A percentile compares a stretch with the other conserved stretches of the same genome.
These are phyloP conservation scores for Solen grandis DNA, from an alignment of 1,140 invertebrate genomes.

Conservation along the genomic window DNA sequence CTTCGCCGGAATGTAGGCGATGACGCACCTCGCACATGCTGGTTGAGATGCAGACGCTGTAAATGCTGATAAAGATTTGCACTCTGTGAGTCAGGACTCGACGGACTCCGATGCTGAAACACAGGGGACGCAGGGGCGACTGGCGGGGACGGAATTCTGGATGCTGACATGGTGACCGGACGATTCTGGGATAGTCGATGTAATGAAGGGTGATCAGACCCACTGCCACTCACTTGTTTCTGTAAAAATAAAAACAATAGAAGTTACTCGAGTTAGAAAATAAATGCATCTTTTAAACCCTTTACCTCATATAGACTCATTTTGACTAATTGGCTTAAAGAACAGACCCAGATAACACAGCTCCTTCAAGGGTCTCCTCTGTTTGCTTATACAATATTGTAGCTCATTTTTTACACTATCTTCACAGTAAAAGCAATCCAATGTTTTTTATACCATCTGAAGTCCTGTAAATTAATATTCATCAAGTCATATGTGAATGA, in stretches of 20 bases:
- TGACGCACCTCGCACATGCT: conserved; percentile 70
- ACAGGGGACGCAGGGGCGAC: conserved; percentile 68
- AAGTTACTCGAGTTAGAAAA: too few relatives aligned
- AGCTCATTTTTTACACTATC: neutral
- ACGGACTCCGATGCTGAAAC: conserved; percentile 72
- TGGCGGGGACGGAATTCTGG: conserved; percentile 58
- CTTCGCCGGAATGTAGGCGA: conserved; percentile 57
- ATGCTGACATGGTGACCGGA: conserved; percentile 52
- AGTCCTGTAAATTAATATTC: too few relatives aligned
- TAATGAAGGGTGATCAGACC: conserved; percentile 78
- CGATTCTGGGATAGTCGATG: conserved; percentile 76
- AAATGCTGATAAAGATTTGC: conserved; percentile 79
- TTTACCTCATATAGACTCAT: too few relatives aligned
- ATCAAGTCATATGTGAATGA: too few relatives aligned
- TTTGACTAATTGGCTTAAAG: neutral
- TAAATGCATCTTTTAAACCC: too few relatives aligned
- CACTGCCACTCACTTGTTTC: conserved; percentile 76
- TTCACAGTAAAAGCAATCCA: neutral
- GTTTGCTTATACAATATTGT: too few relatives aligned
- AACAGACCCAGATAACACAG: neutral
- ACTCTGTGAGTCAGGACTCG: conserved; percentile 58
- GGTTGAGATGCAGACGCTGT: conserved; percentile 81
- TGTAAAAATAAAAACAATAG: conserved; percentile 64
- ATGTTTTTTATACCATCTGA: too few relatives aligned
- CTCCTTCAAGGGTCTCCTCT: too few relatives aligned